A percentile compares a stretch with the other conserved stretches of the same genome.
phyloP scores from a whole-genome alignment of 1,140 invertebrate species.

The Philaenus spumarius region DNA sequence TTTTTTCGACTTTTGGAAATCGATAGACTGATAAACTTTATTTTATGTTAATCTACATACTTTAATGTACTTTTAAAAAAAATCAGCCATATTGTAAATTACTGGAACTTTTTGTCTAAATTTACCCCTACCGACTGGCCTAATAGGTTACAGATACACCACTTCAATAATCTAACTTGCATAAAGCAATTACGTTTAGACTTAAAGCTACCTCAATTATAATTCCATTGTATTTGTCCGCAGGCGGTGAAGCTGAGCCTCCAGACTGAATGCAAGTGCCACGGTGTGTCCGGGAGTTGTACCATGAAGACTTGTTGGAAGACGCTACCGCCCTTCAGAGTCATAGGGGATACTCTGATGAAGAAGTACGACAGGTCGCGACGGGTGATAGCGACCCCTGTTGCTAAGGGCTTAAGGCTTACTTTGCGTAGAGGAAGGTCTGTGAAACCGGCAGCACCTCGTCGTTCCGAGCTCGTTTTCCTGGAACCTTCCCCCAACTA shows the following conservation, averaged over 20 bases:
- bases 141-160: too few species aligned
- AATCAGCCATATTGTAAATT: too few species aligned
- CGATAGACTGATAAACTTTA: too few species aligned
- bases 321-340: slow-evolving; percentile 75
- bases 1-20: too few species aligned
- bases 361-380: slow-evolving; percentile 76
- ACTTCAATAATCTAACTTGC: too few species aligned
- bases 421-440: neutral
- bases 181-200: too few species aligned
- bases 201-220: too few species aligned
- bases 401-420: neutral
- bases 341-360: slow-evolving; percentile 75
- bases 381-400: slow-evolving; percentile 54
- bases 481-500: slow-evolving; percentile 88
- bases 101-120: too few species aligned
- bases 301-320: slow-evolving; percentile 93
- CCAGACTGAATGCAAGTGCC: slow-evolving; percentile 88
- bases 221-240: too few species aligned
- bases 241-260: slow-evolving; percentile 78
- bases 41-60: too few species aligned
- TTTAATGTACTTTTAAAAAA: too few species aligned
- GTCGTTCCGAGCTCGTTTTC: slow-evolving; percentile 82
- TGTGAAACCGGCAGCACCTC: slow-evolving; percentile 44
- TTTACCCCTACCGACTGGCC: too few species aligned
- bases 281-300: slow-evolving; percentile 93